Evolutionary conservation across 2,888 invertebrate genomes (phyloP).

Genomic region (Ennomos erosarius): DNA sequence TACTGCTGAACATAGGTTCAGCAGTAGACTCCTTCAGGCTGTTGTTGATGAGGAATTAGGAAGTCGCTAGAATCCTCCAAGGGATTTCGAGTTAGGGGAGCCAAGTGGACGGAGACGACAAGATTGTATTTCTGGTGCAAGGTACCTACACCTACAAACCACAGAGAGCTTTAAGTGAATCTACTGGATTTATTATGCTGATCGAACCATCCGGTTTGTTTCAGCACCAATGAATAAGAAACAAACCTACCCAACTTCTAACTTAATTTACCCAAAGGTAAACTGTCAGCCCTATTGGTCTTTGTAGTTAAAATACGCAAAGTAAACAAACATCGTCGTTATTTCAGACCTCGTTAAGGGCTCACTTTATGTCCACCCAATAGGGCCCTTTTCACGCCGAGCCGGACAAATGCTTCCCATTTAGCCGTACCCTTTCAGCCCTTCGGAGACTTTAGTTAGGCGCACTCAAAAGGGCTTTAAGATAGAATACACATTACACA

Average conservation of each 20-base stretch:
- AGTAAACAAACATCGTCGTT: constrained; percentile 43
- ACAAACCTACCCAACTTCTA: constrained; percentile 9
- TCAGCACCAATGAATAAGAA: constrained; percentile 1
- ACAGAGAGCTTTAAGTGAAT: too few relatives aligned
- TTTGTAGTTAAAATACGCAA: constrained; percentile 32
- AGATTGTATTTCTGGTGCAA: too few relatives aligned
- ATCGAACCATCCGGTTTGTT: not conserved
- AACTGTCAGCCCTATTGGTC: constrained; percentile 23
- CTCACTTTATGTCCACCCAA: constrained; percentile 47
- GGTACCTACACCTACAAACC: too few relatives aligned
- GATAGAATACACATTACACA: constrained; percentile 44
- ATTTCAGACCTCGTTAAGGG: constrained; percentile 49
- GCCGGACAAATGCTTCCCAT: constrained; percentile 54
- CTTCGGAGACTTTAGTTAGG: constrained; percentile 44
- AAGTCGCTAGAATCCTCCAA: too few relatives aligned
- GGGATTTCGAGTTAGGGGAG: too few relatives aligned
- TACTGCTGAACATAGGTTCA: too few relatives aligned
- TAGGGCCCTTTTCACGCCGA: constrained; percentile 49
- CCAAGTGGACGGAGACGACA: too few relatives aligned
- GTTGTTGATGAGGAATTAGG: too few relatives aligned
- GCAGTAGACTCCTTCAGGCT: too few relatives aligned
- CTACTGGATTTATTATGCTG: too few relatives aligned
- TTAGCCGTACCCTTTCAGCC: constrained; percentile 51
- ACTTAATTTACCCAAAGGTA: constrained; percentile 25
- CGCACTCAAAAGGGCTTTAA: constrained; percentile 46